A percentile compares a stretch with the other conserved stretches of the same genome.
phyloP scores from a whole-genome alignment of 2,888 invertebrate genomes.

The Microctonus aethiopoides region DNA sequence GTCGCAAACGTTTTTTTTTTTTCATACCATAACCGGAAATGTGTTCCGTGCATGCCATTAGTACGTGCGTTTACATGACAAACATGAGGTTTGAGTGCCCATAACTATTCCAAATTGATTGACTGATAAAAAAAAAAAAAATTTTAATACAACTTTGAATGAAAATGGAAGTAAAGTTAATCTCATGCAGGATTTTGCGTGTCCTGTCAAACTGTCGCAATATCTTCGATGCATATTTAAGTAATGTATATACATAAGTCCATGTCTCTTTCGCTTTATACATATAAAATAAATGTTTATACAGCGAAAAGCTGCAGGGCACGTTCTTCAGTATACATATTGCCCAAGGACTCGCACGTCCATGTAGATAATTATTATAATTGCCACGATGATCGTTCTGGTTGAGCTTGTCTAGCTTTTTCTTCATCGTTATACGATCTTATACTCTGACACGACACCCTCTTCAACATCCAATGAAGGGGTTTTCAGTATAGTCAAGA shows the following conservation, averaged over 20 bases:
- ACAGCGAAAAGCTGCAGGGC: slow-evolving; percentile 28
- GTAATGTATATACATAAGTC: neutral
- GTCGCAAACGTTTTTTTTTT: slow-evolving; percentile 10
- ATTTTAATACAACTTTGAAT: neutral
- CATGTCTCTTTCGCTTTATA: neutral
- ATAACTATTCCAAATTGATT: neutral
- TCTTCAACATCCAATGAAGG: too few species aligned
- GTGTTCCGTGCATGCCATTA: slow-evolving; percentile 28
- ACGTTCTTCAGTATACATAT: neutral
- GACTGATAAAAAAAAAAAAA: neutral
- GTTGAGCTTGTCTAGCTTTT: slow-evolving; percentile 11
- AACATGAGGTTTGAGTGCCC: neutral
- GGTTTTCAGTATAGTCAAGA: too few species aligned
- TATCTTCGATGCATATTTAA: slow-evolving; percentile 1
- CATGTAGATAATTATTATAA: slow-evolving; percentile 27
- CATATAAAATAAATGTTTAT: neutral
- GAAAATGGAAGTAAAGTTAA: neutral
- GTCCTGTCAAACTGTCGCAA: slow-evolving; percentile 8
- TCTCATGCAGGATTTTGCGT: neutral
- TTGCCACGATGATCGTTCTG: slow-evolving; percentile 24
- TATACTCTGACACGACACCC: too few species aligned
- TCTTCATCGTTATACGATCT: neutral
- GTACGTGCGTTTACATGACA: neutral
- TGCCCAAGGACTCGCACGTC: slow-evolving; percentile 3
- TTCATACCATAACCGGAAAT: slow-evolving; percentile 32